Evolutionary conservation across 2,888 invertebrate genomes (phyloP), one percentile per base, ranked within the genome.

Genomic region (Tenthredo notha): DNA sequence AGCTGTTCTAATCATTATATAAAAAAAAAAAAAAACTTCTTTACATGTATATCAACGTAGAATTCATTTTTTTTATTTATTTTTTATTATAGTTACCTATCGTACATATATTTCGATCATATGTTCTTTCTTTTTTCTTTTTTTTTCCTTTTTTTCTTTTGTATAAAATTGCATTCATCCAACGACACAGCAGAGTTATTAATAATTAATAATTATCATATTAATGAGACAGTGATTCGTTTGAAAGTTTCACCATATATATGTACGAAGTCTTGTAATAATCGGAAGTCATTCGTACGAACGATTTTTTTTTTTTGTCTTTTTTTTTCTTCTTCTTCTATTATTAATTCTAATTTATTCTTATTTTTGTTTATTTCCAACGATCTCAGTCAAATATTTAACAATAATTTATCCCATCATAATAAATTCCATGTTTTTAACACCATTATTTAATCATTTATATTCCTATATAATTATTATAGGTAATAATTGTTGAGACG

Each of bases 251-350:
- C 74, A 3, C n/a, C 43, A 7, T 37, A 37, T 2, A 37, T 37
- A 37, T 10, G 33, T 74, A 40, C 50, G 61, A 90, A 90, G 88
- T 88, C 89, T 90, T 90, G 12, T 33, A 54, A n/a, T 54, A 84
- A 86, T 88, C 86, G 88, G 87, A 88, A 89, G 87, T 61, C 54
- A 29, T 29, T 43, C 21, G 33, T 43, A 74, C 10, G 21, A 74
- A 74, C 21, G 25, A 40, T 29, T 47, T 65, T 25, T 61, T 7
- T n/a, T 25, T 61, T 29, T 25, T 29, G 29, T 7, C 37, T 37
- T 37, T 7, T 6, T 25, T 61, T 29, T 15, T 29, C 4, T 4
- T 4, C 4, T 33, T 37, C 37, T 37, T 37, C 37, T 37, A 25
- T 29, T 33, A 58, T 78, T 58, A 7, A 25, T 75, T 37, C 33